Percentiles rank a stretch among this genome's conserved stretches.
These are phyloP conservation scores for Drosophila yakuba DNA, from an alignment of 1,140 invertebrate genomes.

Conservation along the genomic window DNA sequence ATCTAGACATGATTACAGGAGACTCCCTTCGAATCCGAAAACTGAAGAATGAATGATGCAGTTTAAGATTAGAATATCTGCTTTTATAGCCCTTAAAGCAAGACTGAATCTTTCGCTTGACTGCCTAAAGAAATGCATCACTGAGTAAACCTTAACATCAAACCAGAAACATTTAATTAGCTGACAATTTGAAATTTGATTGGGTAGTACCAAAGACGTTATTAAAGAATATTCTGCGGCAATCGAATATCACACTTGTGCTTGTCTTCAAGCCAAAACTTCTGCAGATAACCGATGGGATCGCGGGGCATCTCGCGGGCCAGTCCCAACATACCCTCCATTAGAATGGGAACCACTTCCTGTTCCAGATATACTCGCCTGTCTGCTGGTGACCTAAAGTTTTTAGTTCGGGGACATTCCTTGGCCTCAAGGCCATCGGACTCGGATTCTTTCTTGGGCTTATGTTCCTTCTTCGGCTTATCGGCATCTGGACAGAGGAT, in stretches of 20 bases:
- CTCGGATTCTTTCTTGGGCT: conserved; percentile 1
- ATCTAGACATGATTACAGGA: conserved; percentile 49
- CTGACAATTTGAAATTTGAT: conserved; percentile 63
- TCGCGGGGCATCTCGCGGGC: conserved; percentile 60
- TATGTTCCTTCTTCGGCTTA: conserved; percentile 15
- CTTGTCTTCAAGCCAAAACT: conserved; percentile 55
- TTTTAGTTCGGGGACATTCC: conserved; percentile 12
- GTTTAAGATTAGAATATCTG: not conserved
- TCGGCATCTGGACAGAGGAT: not conserved
- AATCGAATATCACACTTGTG: conserved; percentile 60
- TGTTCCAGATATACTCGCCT: conserved; percentile 42
- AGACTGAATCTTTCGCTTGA: conserved; percentile 23
- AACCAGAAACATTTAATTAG: conserved; percentile 46
- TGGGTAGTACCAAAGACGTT: not conserved
- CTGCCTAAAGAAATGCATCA: conserved; percentile 45
- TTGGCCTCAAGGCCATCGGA: not conserved
- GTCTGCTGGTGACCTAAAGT: conserved; percentile 18
- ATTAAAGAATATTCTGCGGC: conserved; percentile 48
- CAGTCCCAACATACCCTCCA: conserved; percentile 64
- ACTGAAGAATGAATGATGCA: conserved; percentile 59
- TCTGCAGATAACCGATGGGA: conserved; percentile 56
- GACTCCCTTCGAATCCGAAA: conserved; percentile 16
- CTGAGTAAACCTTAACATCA: conserved; percentile 17
- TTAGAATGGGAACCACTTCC: conserved; percentile 59
- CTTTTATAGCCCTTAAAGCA: conserved; percentile 54